Evolutionary conservation across 1,140 invertebrate genomes (phyloP).

Genomic region (Anoplolepis gracilipes): DNA sequence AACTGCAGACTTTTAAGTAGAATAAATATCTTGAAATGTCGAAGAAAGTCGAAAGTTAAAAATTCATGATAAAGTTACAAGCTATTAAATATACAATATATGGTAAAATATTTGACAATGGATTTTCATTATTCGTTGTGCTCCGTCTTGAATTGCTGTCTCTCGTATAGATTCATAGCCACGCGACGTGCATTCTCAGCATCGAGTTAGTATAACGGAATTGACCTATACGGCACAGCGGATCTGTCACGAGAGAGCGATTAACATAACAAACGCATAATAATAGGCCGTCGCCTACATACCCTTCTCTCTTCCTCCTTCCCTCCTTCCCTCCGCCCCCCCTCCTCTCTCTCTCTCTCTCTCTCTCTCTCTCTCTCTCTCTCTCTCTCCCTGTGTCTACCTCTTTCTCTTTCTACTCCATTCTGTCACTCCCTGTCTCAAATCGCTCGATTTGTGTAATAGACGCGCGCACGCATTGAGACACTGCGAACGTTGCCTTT

Average conservation of each 20-base stretch:
- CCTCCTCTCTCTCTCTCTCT: too few species aligned
- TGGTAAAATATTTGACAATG: not conserved
- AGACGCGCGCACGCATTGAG: constrained; percentile 18
- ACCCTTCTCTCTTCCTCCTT: not conserved
- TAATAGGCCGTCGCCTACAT: constrained; percentile 46
- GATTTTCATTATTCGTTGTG: not conserved
- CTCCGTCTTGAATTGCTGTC: not conserved
- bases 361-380: constrained; percentile 15
- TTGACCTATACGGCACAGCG: constrained; percentile 44
- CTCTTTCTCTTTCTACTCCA: not conserved
- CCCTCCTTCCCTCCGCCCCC: not conserved
- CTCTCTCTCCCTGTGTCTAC: not conserved
- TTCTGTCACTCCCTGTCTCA: not conserved
- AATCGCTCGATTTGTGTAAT: constrained; percentile 36
- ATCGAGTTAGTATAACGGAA: constrained; percentile 65
- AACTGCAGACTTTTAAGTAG: not conserved
- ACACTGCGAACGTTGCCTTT: not conserved
- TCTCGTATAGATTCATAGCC: constrained; percentile 30
- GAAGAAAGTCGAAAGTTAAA: not conserved
- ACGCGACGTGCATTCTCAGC: constrained; percentile 60
- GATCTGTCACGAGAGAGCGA: constrained; percentile 67
- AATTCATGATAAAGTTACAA: not conserved
- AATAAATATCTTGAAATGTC: not conserved
- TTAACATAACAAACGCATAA: constrained; percentile 77
- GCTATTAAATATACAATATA: not conserved